Evolutionary conservation across 35 echinoderm and acorn worm species (phyloP).

Genomic region (Heliocidaris tuberculata): DNA sequence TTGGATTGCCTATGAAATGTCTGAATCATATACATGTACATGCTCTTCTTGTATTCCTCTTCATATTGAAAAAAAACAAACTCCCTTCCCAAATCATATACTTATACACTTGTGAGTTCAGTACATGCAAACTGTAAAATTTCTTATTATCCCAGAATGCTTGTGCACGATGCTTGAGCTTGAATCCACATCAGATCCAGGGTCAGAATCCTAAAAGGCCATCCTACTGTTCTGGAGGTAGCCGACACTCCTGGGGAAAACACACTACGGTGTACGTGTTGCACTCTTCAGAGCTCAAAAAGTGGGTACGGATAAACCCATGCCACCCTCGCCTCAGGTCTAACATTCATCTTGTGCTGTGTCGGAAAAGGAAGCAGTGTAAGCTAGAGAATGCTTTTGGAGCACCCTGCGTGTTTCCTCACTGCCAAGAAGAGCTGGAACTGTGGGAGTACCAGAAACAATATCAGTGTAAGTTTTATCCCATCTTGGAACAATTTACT

Average conservation of each 20-base stretch:
- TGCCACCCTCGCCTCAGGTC: constrained; percentile 57
- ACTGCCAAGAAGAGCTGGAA: constrained; percentile 61
- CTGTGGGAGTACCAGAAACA: constrained; percentile 76
- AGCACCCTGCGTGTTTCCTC: constrained; percentile 72
- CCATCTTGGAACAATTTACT: no score
- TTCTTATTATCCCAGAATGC: not conserved
- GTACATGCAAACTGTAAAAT: no score
- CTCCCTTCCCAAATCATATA: no score
- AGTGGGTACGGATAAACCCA: constrained; percentile 60
- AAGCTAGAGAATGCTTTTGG: constrained; percentile 41
- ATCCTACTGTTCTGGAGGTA: constrained; percentile 27
- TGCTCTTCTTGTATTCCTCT: no score
- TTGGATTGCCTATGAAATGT: no score
- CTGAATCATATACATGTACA: no score
- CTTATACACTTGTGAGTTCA: no score
- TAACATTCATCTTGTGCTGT: constrained; percentile 57
- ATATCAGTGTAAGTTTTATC: constrained; percentile 56
- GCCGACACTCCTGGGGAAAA: constrained; percentile 29
- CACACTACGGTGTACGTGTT: constrained; percentile 55
- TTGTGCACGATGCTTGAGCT: constrained; percentile 50
- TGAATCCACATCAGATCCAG: not conserved
- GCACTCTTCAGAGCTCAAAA: constrained; percentile 1
- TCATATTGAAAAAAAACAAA: no score
- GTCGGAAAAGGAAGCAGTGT: constrained; percentile 47
- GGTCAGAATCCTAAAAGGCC: constrained; percentile 46